Conservation (phyloP, 2,888 invertebrate genomes). For the Adelognathus sp. region DNA sequence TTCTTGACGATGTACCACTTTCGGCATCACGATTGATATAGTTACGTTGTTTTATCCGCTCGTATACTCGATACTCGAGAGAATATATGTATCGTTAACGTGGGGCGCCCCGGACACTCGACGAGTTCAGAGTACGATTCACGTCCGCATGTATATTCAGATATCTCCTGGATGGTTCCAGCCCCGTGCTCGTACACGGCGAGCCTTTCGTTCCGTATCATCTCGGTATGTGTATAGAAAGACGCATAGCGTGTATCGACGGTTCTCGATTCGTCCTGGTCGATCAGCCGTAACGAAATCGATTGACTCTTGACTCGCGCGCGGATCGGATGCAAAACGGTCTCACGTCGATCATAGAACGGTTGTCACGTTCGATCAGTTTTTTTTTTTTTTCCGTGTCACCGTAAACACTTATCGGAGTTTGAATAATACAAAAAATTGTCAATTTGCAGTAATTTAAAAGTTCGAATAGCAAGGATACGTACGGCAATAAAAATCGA, state of each 20-base stretch:
- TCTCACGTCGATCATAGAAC: slow-evolving; percentile 37
- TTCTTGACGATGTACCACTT: slow-evolving; percentile 40
- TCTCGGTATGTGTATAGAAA: neutral
- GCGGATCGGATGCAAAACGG: slow-evolving; percentile 13
- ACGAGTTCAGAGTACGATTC: slow-evolving; percentile 9
- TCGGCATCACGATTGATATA: slow-evolving; percentile 51
- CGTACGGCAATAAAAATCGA: too few relatives aligned
- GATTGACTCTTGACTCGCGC: slow-evolving; percentile 52
- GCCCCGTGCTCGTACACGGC: slow-evolving; percentile 37
- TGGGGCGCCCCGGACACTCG: slow-evolving; percentile 22
- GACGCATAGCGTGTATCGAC: slow-evolving; percentile 30
- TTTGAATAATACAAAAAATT: too few relatives aligned
- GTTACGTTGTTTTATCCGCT: neutral
- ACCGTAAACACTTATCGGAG: too few relatives aligned
- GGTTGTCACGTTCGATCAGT: slow-evolving; percentile 5
- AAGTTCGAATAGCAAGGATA: too few relatives aligned
- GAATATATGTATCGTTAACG: slow-evolving; percentile 8
- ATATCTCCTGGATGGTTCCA: slow-evolving; percentile 38
- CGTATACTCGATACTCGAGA: slow-evolving; percentile 22
- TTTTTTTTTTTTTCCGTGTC: neutral
- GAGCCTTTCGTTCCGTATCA: slow-evolving; percentile 32
- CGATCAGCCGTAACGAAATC: slow-evolving; percentile 59
- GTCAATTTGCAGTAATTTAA: too few relatives aligned
- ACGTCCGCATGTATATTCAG: neutral
- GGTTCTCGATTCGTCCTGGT: slow-evolving; percentile 50